phyloP scores from a whole-genome alignment of 2,888 invertebrate species.

The Melinopterus prodromus region DNA sequence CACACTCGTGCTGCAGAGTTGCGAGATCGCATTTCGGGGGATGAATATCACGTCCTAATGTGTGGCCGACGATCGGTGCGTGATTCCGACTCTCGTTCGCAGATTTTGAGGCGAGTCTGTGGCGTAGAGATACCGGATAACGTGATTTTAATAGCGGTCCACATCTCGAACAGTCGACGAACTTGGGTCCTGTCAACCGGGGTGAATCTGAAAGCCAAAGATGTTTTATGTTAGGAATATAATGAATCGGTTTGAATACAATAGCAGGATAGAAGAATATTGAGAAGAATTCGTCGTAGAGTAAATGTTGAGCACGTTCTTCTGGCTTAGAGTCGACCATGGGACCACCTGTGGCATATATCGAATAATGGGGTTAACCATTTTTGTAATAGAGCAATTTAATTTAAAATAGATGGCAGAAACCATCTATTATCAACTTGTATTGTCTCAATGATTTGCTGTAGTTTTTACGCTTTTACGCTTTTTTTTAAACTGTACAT shows the following conservation, averaged over 20 bases:
- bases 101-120: conserved; percentile 56
- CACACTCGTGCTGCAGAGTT: not conserved
- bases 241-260: not conserved
- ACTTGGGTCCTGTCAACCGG: not conserved
- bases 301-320: not conserved
- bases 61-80: conserved; percentile 39
- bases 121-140: conserved; percentile 56
- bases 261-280: not conserved
- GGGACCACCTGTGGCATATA: not conserved
- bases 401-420: too few relatives aligned
- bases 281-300: not conserved
- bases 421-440: too few relatives aligned
- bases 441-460: too few relatives aligned
- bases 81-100: conserved; percentile 56
- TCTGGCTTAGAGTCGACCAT: not conserved
- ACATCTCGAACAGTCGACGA: conserved; percentile 15
- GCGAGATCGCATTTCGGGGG: not conserved
- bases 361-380: too few relatives aligned
- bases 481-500: too few relatives aligned
- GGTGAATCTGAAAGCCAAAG: not conserved
- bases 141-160: conserved; percentile 54
- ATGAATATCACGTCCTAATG: conserved; percentile 4
- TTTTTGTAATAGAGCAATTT: too few relatives aligned
- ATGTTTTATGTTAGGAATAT: not conserved
- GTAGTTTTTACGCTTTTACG: too few relatives aligned